These are phyloP conservation scores for Stichopus horrens DNA, from an alignment of 53 echinoderm and acorn worm genomes.

Conservation along the genomic window DNA sequence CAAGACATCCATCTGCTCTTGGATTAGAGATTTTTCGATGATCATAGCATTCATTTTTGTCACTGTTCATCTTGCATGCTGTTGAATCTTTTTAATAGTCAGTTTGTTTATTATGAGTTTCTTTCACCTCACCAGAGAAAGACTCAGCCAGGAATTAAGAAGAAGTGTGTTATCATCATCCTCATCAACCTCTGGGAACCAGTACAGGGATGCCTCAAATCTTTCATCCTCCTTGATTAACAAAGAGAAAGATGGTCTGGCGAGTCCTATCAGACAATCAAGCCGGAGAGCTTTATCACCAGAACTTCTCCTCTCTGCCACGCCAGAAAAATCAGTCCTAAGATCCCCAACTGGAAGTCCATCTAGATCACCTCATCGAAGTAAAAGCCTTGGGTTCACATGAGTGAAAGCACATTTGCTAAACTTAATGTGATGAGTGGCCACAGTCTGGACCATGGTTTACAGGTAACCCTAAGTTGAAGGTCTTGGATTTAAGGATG, in stretches of 20 bases:
- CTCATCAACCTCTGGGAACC: constrained; percentile 34
- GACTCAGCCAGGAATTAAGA: constrained; percentile 86
- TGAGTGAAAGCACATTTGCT: background rate
- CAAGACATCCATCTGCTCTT: too few relatives aligned
- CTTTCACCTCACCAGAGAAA: constrained; percentile 61
- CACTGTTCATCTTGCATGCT: too few relatives aligned
- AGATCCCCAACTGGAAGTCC: constrained; percentile 41
- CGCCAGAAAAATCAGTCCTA: constrained; percentile 84
- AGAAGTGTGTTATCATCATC: constrained; percentile 46
- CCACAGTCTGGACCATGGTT: too few relatives aligned
- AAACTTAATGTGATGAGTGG: too few relatives aligned
- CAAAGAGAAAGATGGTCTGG: background rate
- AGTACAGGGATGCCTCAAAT: constrained; percentile 41
- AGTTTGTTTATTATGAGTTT: too few relatives aligned
- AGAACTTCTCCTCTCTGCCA: constrained; percentile 61
- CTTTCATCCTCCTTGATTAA: constrained; percentile 12
- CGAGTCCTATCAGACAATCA: constrained; percentile 51
- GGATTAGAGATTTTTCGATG: too few relatives aligned
- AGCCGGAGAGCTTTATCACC: constrained; percentile 68
- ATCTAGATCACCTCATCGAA: constrained; percentile 7
- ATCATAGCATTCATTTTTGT: too few relatives aligned
- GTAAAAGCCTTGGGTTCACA: constrained; percentile 27
- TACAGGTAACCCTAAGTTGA: too few relatives aligned
- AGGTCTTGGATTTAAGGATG: too few relatives aligned
- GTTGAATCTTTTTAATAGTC: too few relatives aligned